Evolutionary conservation across 2,113 vertebrate genomes (phyloP), one percentile per base, ranked within the genome.

Genomic region (Melospiza melodia): DNA sequence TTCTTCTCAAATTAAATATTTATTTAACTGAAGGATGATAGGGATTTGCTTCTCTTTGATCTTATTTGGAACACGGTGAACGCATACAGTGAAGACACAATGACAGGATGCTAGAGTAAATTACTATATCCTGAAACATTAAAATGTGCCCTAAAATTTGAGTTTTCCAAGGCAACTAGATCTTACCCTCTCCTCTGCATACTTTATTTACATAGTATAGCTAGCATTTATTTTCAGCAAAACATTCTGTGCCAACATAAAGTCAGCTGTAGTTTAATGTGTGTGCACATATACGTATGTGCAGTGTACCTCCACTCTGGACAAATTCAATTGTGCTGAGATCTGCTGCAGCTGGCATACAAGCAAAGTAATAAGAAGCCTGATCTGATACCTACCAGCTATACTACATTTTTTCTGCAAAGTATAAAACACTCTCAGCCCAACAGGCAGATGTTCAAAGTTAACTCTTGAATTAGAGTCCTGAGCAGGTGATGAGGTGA

Each of bases 1-100:
- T 48, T 91, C 57, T 93, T 94, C 57, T 33, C 49, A 91, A 72
- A 94, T 92, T 41, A 93, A 93, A 35, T 94, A 94, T 89, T 96
- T 92, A 86, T 87, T 93, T 90, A 88, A 63, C 35, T 66, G 62
- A 79, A 72, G 31, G 77, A 92, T 84, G 66, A 84, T 11, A 84
- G 75, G 73, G 48, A 69, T 92, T 74, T 84, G 48, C 35, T 78
- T 90, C 61, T 57, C 79, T 97, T 95, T 95, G 76, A 94, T 97
- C 69, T 91, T 82, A 46, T 87, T 76, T 91, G 41, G 89, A 95
- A 94, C 49, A 76, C 1, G 67, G 80, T 12, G 14, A 87, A 78
- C 17, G 28, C 41, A 43, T 28, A 61, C 2, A 72, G 37, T 24
- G 39, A 63, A 92, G 79, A 81, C 24, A 49, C 24, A 55, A 67